Conservation (phyloP, 2,888 invertebrate genomes). For the Phrixothrix hirtus region DNA sequence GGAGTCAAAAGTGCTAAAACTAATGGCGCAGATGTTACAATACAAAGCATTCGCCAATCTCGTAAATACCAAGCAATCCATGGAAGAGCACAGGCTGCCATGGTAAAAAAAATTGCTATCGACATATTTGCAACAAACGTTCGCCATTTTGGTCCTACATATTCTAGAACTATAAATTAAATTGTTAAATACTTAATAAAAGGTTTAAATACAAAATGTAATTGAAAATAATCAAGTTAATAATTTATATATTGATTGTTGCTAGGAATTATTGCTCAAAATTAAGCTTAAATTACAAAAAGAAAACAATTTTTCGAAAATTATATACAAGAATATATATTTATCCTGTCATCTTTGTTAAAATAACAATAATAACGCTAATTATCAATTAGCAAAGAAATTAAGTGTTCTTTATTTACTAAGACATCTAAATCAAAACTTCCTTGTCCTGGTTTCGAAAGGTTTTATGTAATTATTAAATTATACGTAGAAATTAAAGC, state of each 20-base stretch:
- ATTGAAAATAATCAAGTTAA: too few relatives aligned
- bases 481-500: too few relatives aligned
- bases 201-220: too few relatives aligned
- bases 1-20: slow-evolving; percentile 72
- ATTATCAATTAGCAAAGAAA: too few relatives aligned
- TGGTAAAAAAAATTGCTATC: slow-evolving; percentile 84
- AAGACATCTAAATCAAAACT: background rate
- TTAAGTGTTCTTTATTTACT: too few relatives aligned
- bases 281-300: too few relatives aligned
- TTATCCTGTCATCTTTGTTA: too few relatives aligned
- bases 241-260: too few relatives aligned
- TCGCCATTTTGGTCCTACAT: slow-evolving; percentile 87
- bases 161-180: slow-evolving; percentile 72
- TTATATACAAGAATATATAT: too few relatives aligned
- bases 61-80: slow-evolving; percentile 82
- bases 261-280: too few relatives aligned
- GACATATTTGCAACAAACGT: slow-evolving; percentile 92
- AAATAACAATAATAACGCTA: too few relatives aligned
- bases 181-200: slow-evolving; percentile 8
- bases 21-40: slow-evolving; percentile 79
- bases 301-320: too few relatives aligned
- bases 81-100: slow-evolving; percentile 77
- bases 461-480: background rate
- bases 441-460: background rate
- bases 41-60: slow-evolving; percentile 78